phyloP scores from a whole-genome alignment of 2,888 invertebrate species.

The Aquatica leii region DNA sequence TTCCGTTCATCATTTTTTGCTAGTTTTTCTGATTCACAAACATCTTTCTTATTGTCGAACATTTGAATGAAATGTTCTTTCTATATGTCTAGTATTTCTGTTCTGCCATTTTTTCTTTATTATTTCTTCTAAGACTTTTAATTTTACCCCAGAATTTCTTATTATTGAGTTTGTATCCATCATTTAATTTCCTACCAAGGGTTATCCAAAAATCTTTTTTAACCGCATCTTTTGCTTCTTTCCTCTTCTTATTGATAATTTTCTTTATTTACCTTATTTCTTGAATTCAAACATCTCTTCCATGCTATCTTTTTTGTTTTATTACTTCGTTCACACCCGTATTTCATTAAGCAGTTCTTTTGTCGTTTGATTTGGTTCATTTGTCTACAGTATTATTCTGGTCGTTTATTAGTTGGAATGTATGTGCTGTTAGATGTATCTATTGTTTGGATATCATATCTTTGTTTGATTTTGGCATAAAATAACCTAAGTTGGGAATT shows the following conservation, averaged over 20 bases:
- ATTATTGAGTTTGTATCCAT: no score
- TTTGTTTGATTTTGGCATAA: background rate
- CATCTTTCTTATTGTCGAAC: no score
- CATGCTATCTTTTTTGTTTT: background rate
- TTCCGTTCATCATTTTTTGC: no score
- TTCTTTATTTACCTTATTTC: background rate
- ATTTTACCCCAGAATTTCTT: no score
- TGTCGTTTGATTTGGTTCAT: background rate
- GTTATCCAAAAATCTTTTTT: background rate
- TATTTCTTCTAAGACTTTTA: no score
- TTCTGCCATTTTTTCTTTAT: no score
- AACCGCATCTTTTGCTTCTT: background rate
- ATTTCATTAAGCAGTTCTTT: background rate
- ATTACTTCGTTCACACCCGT: background rate
- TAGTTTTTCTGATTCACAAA: no score
- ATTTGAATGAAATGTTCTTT: no score
- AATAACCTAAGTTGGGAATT: background rate
- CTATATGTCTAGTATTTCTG: no score
- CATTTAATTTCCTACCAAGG: background rate
- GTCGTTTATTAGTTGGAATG: no score
- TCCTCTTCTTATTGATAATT: background rate
- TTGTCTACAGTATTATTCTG: background rate
- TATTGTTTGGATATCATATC: no score
- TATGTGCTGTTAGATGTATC: no score
- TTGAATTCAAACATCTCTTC: background rate